These are phyloP conservation scores for Drosophila sulfurigaster DNA, from an alignment of 1,140 invertebrate species.

Conservation along the genomic window DNA sequence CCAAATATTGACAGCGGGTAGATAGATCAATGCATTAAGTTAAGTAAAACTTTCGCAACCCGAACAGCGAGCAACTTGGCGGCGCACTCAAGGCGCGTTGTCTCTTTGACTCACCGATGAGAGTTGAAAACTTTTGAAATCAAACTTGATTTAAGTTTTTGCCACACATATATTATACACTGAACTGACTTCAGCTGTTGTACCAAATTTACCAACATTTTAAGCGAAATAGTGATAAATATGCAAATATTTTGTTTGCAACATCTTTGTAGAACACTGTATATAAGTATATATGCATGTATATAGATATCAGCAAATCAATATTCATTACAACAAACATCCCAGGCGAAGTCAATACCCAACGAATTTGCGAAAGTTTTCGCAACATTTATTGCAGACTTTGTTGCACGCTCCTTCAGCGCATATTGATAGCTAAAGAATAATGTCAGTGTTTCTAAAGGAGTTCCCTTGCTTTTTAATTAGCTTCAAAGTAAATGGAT, in stretches of 20 bases:
- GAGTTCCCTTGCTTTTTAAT: conserved; percentile 38
- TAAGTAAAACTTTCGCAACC: conserved; percentile 51
- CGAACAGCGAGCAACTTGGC: conserved; percentile 31
- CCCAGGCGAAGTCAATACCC: background rate
- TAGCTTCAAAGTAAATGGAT: conserved; percentile 35
- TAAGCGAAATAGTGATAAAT: conserved; percentile 44
- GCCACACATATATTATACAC: conserved; percentile 19
- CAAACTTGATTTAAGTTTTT: conserved; percentile 75
- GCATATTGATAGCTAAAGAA: conserved; percentile 34
- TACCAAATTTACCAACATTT: conserved; percentile 13
- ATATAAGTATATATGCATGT: too few relatives aligned
- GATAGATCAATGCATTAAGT: conserved; percentile 79
- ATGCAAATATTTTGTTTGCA: conserved; percentile 60
- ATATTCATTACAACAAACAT: conserved; percentile 68
- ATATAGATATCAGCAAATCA: conserved; percentile 59
- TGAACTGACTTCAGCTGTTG: background rate
- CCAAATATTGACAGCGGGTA: conserved; percentile 68
- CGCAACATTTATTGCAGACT: conserved; percentile 29
- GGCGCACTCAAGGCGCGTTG: conserved; percentile 16
- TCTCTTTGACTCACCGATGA: conserved; percentile 61
- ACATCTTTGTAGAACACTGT: conserved; percentile 14
- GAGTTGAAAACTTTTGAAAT: conserved; percentile 70
- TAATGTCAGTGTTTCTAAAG: background rate
- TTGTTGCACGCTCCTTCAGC: conserved; percentile 28
- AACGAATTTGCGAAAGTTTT: conserved; percentile 20